Conservation (phyloP, 1,140 invertebrate species). For the Lasaia peninsularis region DNA sequence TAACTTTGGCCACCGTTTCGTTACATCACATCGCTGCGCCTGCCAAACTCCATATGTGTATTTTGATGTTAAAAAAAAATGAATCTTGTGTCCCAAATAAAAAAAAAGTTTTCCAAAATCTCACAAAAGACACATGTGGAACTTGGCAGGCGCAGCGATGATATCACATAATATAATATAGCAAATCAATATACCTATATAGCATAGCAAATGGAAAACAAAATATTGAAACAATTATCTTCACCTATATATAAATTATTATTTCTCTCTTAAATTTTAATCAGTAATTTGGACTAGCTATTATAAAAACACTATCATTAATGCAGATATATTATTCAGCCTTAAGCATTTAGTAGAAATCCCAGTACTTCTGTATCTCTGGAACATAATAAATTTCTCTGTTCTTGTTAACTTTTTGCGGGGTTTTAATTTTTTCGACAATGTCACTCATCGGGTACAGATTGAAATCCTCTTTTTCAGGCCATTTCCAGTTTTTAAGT, state of each 20-base stretch:
- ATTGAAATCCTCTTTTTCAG: constrained; percentile 29
- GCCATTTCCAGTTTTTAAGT: constrained; percentile 31
- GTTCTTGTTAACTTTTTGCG: constrained; percentile 22
- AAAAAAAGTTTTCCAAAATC: neutral
- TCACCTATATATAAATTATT: too few species aligned
- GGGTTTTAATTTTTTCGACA: constrained; percentile 24
- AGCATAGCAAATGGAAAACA: constrained; percentile 16
- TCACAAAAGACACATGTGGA: constrained; percentile 1
- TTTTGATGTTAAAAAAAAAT: neutral
- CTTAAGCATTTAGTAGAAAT: constrained; percentile 15
- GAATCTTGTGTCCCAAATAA: neutral
- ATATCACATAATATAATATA: constrained; percentile 15
- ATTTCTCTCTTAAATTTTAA: too few species aligned
- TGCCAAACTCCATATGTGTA: neutral
- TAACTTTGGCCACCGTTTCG: neutral
- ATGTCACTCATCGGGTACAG: constrained; percentile 23
- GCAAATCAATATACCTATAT: constrained; percentile 5
- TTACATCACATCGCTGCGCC: neutral
- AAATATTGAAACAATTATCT: too few species aligned
- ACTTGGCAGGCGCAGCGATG: constrained; percentile 6
- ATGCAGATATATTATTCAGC: constrained; percentile 12
- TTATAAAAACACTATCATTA: constrained; percentile 13
- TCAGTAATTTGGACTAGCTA: constrained; percentile 7
- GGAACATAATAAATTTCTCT: constrained; percentile 27
- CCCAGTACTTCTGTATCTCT: constrained; percentile 25